phyloP scores from a whole-genome alignment of 2,797 vertebrate species.

The Artibeus lituratus region DNA sequence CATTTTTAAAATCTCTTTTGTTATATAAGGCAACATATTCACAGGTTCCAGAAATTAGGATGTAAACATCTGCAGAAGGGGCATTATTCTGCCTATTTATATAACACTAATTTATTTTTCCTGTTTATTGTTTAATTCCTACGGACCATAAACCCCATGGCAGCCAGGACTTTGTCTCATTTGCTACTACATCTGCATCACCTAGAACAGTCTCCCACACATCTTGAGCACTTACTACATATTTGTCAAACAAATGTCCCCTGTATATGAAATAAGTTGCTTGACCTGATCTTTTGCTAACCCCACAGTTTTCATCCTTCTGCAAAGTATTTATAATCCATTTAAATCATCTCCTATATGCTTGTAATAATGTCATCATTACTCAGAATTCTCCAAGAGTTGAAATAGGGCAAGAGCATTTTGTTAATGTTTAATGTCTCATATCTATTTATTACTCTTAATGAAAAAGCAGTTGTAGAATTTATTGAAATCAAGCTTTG shows the following conservation, averaged over 20 bases:
- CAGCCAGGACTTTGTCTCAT: neutral
- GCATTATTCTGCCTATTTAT: neutral
- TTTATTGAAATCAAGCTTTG: neutral
- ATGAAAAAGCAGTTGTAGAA: neutral
- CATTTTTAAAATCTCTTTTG: neutral
- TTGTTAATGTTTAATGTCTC: neutral
- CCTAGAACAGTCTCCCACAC: neutral
- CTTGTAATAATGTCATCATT: neutral
- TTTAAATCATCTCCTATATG: neutral
- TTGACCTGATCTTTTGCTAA: neutral
- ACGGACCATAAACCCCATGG: neutral
- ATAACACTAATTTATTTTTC: neutral
- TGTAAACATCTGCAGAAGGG: neutral
- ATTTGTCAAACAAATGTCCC: neutral
- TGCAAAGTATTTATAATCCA: neutral
- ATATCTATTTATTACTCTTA: neutral
- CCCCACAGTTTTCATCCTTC: neutral
- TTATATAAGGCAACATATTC: neutral
- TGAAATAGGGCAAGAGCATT: neutral
- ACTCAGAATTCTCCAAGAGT: conserved; percentile 3
- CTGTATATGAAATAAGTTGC: neutral
- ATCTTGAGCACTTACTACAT: neutral
- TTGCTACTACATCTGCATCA: neutral
- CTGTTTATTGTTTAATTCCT: neutral
- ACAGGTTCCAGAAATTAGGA: neutral